These are phyloP conservation scores for Galago senegalensis DNA, from an alignment of 2,797 vertebrate genomes.

Conservation along the genomic window DNA sequence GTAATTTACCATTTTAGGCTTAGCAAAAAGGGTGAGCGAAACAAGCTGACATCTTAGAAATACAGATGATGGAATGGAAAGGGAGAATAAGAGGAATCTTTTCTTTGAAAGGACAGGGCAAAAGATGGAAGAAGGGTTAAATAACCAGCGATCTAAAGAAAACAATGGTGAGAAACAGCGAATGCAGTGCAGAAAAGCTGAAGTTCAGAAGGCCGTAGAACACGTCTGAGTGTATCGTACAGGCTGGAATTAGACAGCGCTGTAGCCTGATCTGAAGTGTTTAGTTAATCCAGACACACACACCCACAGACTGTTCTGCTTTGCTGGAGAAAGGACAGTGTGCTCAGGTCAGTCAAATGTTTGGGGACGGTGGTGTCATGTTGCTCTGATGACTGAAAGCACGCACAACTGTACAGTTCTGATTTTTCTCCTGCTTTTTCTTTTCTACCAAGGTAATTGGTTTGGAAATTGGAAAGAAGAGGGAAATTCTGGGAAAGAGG, in stretches of 20 bases:
- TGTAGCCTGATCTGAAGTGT: background rate
- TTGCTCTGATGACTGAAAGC: background rate
- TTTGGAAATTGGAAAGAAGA: background rate
- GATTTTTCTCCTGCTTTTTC: background rate
- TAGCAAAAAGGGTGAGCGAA: background rate
- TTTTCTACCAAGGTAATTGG: background rate
- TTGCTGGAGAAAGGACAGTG: background rate
- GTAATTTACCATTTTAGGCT: background rate
- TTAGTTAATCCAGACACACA: background rate
- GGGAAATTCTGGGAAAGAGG: background rate
- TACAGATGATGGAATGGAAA: background rate
- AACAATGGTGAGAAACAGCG: background rate
- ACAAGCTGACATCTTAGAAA: background rate
- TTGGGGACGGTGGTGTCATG: background rate
- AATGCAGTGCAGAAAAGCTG: background rate
- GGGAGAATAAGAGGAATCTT: background rate
- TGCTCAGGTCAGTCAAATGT: background rate
- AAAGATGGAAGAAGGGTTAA: background rate
- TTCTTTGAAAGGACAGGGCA: background rate
- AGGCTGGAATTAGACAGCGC: background rate
- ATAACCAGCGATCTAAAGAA: background rate
- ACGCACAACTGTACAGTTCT: background rate
- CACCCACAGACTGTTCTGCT: background rate
- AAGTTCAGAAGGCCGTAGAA: background rate
- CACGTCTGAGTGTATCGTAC: background rate